phyloP scores from a whole-genome alignment of 2,888 invertebrate genomes.

The Psylliodes chrysocephalus region DNA sequence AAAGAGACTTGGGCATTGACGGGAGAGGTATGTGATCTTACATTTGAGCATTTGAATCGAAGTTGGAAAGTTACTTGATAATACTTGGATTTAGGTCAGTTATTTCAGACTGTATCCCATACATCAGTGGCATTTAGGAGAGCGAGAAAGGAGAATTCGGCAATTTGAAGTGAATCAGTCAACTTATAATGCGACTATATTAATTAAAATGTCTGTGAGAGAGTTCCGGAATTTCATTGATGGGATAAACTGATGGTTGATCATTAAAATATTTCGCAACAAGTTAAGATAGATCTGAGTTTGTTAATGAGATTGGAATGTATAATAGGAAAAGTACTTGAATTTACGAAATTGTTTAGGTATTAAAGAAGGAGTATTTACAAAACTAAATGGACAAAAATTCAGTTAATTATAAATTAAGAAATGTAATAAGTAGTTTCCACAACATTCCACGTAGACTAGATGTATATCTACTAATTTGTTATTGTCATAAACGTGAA shows the following conservation, averaged over 20 bases:
- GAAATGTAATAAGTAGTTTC: no score
- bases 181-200: not conserved
- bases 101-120: not conserved
- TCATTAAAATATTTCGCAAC: no score
- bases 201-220: conserved; percentile 2
- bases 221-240: not conserved
- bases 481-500: no score
- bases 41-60: conserved; percentile 10
- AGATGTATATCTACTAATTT: no score
- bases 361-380: no score
- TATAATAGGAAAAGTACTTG: no score
- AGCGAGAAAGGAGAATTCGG: conserved; percentile 16
- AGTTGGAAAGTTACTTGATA: conserved; percentile 18
- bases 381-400: no score
- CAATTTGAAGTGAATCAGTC: conserved; percentile 12
- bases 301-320: no score
- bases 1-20: conserved; percentile 30
- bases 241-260: not conserved
- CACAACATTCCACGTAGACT: no score
- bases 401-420: no score
- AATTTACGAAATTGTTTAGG: no score
- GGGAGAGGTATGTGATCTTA: conserved; percentile 21
- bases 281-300: no score
- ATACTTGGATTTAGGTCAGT: conserved; percentile 25
- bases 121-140: not conserved